These are phyloP conservation scores for Engraulis encrasicolus DNA, from an alignment of 2,113 vertebrate species.

Conservation along the genomic window DNA sequence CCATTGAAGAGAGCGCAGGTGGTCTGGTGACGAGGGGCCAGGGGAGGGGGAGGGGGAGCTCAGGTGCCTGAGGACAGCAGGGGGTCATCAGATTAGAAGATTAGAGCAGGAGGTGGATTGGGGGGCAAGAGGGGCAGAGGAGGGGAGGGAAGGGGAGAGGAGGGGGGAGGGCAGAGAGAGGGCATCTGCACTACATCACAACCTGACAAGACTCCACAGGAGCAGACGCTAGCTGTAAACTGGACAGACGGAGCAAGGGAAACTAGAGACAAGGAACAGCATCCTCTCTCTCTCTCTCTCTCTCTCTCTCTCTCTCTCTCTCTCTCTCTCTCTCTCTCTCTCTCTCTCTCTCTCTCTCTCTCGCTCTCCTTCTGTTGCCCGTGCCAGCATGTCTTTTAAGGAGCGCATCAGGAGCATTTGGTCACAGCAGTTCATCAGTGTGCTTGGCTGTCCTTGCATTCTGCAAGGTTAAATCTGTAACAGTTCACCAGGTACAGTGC, in stretches of 20 bases:
- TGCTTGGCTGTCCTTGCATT: not conserved
- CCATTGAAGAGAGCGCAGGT: not conserved
- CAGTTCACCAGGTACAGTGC: too few species aligned
- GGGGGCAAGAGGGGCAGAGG: too few species aligned
- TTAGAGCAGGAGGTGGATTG: too few species aligned
- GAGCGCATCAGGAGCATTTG: not conserved
- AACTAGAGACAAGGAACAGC: not conserved
- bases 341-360: not conserved
- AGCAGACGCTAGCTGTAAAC: not conserved
- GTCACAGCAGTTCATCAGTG: not conserved
- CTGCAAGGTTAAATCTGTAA: not conserved
- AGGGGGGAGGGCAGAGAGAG: too few species aligned
- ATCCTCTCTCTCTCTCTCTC: too few species aligned
- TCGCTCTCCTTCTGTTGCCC: not conserved
- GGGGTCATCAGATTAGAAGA: conserved; percentile 10
- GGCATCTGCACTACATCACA: too few species aligned
- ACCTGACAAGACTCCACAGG: not conserved
- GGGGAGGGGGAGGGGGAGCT: not conserved
- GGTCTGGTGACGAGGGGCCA: not conserved
- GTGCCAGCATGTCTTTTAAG: not conserved
- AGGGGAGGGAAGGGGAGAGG: too few species aligned
- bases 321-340: not conserved
- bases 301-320: not conserved
- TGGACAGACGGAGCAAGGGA: not conserved
- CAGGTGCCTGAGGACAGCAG: not conserved